Evolutionary conservation across 2,888 invertebrate species (phyloP).

Genomic region (Mongoloraphidia duomilia): DNA sequence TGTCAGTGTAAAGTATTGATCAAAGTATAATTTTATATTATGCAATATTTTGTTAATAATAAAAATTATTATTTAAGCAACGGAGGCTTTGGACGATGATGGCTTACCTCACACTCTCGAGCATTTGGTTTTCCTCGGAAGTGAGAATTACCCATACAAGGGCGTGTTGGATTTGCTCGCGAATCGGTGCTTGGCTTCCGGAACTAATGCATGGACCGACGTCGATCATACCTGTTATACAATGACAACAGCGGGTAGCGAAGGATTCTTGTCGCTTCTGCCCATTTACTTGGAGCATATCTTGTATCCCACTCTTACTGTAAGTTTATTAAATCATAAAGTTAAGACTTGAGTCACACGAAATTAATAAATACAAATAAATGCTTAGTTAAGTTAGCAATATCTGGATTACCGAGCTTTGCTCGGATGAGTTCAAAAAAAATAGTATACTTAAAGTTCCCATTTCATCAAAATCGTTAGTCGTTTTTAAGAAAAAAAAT

Average conservation of each 20-base stretch:
- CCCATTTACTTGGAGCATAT: slow-evolving; percentile 88
- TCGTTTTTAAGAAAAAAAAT: no score
- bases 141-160: slow-evolving; percentile 78
- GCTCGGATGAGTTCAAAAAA: no score
- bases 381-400: no score
- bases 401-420: no score
- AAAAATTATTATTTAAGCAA: slow-evolving; percentile 41
- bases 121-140: slow-evolving; percentile 82
- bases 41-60: neutral
- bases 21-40: neutral
- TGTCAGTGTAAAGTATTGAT: neutral
- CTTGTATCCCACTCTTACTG: slow-evolving; percentile 65
- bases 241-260: slow-evolving; percentile 71
- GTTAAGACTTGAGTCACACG: neutral
- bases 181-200: slow-evolving; percentile 78
- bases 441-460: no score
- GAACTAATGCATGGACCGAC: slow-evolving; percentile 85
- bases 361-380: no score
- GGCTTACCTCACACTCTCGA: slow-evolving; percentile 87
- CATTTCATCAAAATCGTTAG: no score
- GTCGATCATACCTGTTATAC: slow-evolving; percentile 83
- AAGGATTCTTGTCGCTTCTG: slow-evolving; percentile 76
- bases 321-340: slow-evolving; percentile 20
- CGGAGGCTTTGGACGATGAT: slow-evolving; percentile 83
- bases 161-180: slow-evolving; percentile 79